Evolutionary conservation across 2,888 invertebrate genomes (phyloP).

Genomic region (Ecdyonurus torrentis): DNA sequence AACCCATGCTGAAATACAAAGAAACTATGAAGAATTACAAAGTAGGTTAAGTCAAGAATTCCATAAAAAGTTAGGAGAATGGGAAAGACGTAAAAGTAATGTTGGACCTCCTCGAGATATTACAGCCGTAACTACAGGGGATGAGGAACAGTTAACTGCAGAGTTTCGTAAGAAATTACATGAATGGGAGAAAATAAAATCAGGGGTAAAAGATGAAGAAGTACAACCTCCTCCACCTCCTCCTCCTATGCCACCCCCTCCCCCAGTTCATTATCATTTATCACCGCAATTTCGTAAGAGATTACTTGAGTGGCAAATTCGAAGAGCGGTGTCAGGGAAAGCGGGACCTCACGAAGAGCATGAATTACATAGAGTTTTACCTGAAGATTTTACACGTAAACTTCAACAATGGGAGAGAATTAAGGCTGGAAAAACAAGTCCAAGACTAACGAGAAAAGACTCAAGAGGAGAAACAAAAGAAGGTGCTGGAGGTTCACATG

Average conservation of each 20-base stretch:
- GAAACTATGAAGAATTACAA: conserved; percentile 53
- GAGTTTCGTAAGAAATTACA: conserved; percentile 69
- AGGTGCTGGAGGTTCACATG: conserved; percentile 8
- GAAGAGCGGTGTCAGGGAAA: conserved; percentile 31
- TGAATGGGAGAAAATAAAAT: conserved; percentile 67
- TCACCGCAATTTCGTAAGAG: conserved; percentile 25
- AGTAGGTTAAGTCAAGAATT: conserved; percentile 56
- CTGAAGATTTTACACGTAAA: conserved; percentile 68
- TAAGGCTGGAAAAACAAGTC: conserved; percentile 33
- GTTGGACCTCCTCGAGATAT: conserved; percentile 15
- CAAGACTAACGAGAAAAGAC: conserved; percentile 23
- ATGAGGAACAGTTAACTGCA: conserved; percentile 35
- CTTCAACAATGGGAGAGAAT: conserved; percentile 74
- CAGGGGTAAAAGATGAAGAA: conserved; percentile 19
- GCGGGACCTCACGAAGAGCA: conserved; percentile 21
- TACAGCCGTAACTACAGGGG: conserved; percentile 10
- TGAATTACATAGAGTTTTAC: conserved; percentile 37
- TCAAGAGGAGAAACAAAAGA: conserved; percentile 16
- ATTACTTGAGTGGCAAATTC: conserved; percentile 42
- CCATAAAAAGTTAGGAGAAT: conserved; percentile 49
- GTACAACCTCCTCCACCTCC: conserved; percentile 2
- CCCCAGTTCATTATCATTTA: neutral
- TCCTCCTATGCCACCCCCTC: conserved; percentile 13
- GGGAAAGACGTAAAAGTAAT: conserved; percentile 31
- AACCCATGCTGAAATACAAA: conserved; percentile 47